A percentile compares a stretch with the other conserved stretches of the same genome.
phyloP scores from a whole-genome alignment of 2,113 vertebrate genomes.

The Microcebus ravelobensis region DNA sequence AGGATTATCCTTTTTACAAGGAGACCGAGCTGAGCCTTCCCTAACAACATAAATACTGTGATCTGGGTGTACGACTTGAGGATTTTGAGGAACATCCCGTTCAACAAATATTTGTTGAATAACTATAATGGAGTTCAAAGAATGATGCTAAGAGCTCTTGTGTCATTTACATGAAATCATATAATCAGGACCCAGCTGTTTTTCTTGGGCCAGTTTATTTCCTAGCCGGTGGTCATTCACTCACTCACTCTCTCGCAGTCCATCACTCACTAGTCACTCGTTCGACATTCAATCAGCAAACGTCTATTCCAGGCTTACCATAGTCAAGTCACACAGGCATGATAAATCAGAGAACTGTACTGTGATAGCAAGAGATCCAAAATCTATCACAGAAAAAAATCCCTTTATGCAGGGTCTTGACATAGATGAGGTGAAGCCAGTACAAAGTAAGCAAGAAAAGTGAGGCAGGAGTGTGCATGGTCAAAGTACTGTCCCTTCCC shows the following conservation, averaged over 20 bases:
- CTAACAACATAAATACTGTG: conserved; percentile 37
- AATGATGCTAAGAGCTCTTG: not conserved
- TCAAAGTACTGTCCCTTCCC: not conserved
- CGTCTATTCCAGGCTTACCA: not conserved
- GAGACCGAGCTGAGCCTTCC: not conserved
- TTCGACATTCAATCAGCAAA: not conserved
- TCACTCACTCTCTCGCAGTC: not conserved
- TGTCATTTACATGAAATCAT: not conserved
- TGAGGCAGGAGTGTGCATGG: not conserved
- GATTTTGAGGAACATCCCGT: conserved; percentile 16
- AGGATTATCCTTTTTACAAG: conserved; percentile 48
- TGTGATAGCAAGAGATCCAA: not conserved
- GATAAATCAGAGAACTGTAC: not conserved
- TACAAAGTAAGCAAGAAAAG: not conserved
- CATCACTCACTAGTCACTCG: not conserved
- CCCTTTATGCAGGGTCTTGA: not conserved
- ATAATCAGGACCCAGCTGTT: not conserved
- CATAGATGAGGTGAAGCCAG: not conserved
- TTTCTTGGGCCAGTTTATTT: not conserved
- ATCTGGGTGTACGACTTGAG: not conserved
- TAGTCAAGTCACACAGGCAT: not conserved
- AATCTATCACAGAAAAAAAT: not conserved
- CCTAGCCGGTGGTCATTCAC: not conserved
- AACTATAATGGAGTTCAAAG: not conserved
- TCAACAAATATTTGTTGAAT: conserved; percentile 43